These are phyloP conservation scores for Danio aesculapii DNA, from an alignment of 2,797 vertebrate species.

Conservation along the genomic window DNA sequence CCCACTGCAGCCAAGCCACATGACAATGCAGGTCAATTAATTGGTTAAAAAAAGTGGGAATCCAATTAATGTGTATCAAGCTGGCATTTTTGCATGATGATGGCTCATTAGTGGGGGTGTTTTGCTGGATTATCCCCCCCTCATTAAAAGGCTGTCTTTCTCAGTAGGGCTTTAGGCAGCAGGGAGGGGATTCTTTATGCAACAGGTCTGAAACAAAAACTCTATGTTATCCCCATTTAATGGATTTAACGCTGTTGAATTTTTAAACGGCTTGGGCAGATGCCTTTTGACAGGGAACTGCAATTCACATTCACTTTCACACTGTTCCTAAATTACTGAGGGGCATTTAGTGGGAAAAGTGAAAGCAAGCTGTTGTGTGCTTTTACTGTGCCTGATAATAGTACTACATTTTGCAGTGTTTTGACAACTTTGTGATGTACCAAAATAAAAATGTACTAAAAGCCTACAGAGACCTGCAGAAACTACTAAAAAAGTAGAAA, in stretches of 20 bases:
- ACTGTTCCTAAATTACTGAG: conserved; percentile 34
- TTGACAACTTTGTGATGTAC: neutral
- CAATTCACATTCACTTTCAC: conserved; percentile 52
- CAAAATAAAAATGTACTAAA: too few species aligned
- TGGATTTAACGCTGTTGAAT: conserved; percentile 77
- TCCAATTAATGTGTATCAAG: conserved; percentile 94
- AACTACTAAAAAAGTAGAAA: too few species aligned
- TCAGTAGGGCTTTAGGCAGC: conserved; percentile 79
- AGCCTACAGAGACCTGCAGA: too few species aligned
- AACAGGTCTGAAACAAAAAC: conserved; percentile 84
- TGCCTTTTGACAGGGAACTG: conserved; percentile 54
- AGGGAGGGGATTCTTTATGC: conserved; percentile 83
- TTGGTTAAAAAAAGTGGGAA: conserved; percentile 89
- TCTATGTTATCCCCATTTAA: conserved; percentile 80
- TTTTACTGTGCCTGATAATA: neutral
- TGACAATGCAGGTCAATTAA: conserved; percentile 91
- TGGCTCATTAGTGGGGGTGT: conserved; percentile 86
- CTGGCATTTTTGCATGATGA: conserved; percentile 92
- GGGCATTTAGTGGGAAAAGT: conserved; percentile 50
- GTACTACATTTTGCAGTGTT: neutral
- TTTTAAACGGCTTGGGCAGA: conserved; percentile 74
- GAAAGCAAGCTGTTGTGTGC: neutral
- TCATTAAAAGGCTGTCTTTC: conserved; percentile 91
- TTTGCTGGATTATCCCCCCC: conserved; percentile 79
- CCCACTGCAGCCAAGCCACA: conserved; percentile 82